phyloP scores from a whole-genome alignment of 2,888 invertebrate genomes.

The Thymelicus lineola region DNA sequence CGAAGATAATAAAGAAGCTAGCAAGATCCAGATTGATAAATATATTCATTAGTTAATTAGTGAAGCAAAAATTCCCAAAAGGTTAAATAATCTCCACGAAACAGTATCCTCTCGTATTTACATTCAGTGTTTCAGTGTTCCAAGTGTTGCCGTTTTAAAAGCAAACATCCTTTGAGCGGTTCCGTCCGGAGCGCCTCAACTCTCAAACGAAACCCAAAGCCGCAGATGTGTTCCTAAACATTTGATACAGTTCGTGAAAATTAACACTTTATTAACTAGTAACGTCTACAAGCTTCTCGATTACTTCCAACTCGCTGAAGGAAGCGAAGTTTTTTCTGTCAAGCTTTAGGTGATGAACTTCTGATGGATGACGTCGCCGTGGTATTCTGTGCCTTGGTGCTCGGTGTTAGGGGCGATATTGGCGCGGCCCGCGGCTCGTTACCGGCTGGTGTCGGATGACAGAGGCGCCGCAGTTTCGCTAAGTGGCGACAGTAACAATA shows the following conservation, averaged over 20 bases:
- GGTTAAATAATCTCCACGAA: not conserved
- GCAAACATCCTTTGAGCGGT: conserved; percentile 29
- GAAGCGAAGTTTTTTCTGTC: conserved; percentile 59
- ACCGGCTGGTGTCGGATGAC: conserved; percentile 61
- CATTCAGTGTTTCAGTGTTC: conserved; percentile 6
- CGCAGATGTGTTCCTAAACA: conserved; percentile 38
- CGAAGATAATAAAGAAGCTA: too few relatives aligned
- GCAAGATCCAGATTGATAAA: too few relatives aligned
- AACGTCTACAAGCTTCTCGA: conserved; percentile 59
- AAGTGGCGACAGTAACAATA: conserved; percentile 79
- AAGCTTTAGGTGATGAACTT: conserved; percentile 64
- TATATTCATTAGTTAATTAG: not conserved
- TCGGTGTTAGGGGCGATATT: conserved; percentile 29
- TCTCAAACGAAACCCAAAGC: conserved; percentile 15
- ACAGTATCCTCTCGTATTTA: conserved; percentile 10
- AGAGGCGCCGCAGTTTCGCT: conserved; percentile 61
- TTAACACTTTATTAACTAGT: conserved; percentile 47
- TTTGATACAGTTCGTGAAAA: conserved; percentile 39
- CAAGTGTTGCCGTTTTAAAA: conserved; percentile 26
- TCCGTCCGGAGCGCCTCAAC: conserved; percentile 19
- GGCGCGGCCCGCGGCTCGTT: conserved; percentile 8
- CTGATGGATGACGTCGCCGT: conserved; percentile 49
- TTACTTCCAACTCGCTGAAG: conserved; percentile 57
- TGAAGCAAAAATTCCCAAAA: not conserved
- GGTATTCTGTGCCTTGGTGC: conserved; percentile 22